Evolutionary conservation across 2,113 vertebrate species (phyloP), one percentile per base, ranked within the genome.

Genomic region (Synodontis membranacea): DNA sequence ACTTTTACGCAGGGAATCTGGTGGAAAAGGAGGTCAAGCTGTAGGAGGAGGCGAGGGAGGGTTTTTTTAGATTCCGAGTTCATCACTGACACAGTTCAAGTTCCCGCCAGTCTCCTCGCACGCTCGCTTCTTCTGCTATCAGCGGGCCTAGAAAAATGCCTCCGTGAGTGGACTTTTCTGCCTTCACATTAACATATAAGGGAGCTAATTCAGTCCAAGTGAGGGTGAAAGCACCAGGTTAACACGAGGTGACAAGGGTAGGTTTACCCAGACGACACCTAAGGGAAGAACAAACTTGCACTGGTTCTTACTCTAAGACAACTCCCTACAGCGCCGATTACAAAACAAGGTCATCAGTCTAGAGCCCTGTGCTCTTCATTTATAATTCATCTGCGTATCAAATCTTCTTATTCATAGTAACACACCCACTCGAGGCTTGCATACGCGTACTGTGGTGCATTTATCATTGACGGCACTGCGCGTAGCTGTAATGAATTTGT

Each of bases 401-500:
- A 86, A 68, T 86, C 84, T 86, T 86, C 75, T 80, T 80, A 86
- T 86, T 86, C 76, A 80, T 79, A 87, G 82, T 82, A 86, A 87
- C 86, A 84, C 54, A 68, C 76, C 42, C 74, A 76, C 7, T 54
- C 58, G 44, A 80, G n/a, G 39, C 85, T 89, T 81, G 88, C 76
- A 86, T 89, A 72, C 15, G 34, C 75, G 74, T 80, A 58, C 60
- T 10, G 6, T 11, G 19, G 48, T 58, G 64, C 88, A 84, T 85
- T 87, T 74, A 85, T 87, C 88, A 84, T 74, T 87, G 74, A 70
- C 52, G 76, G 56, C 10, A 34, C 17, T 34, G 83, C 80, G 28
- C 83, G 68, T 75, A 48, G 72, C 60, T 75, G 21, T 90, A 88
- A 88, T 90, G 87, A 88, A 86, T 87, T 79, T 74, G 54, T n/a